Evolutionary conservation across 1,140 invertebrate species (phyloP).

Genomic region (Tetranychus cinnabarinus): DNA sequence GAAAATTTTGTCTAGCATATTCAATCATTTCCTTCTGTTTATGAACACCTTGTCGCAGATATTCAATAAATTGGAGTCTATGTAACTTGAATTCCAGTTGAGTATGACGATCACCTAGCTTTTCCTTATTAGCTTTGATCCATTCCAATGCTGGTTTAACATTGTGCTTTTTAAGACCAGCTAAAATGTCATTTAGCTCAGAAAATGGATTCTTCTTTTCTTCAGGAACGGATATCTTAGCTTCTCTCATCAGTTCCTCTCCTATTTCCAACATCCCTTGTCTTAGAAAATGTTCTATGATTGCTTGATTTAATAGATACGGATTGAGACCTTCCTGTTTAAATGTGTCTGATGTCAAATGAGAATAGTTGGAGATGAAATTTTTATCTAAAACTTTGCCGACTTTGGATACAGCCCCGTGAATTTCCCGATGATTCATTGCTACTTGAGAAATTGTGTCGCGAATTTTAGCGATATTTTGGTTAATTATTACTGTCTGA

Average conservation of each 20-base stretch:
- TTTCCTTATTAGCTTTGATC: slow-evolving; percentile 20
- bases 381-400: slow-evolving; percentile 77
- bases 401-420: slow-evolving; percentile 80
- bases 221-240: slow-evolving; percentile 24
- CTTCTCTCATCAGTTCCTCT: slow-evolving; percentile 38
- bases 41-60: slow-evolving; percentile 38
- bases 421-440: slow-evolving; percentile 47
- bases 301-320: slow-evolving; percentile 69
- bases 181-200: slow-evolving; percentile 58
- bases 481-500: slow-evolving; percentile 4
- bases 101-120: slow-evolving; percentile 19
- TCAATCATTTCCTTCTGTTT: slow-evolving; percentile 49
- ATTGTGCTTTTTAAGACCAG: slow-evolving; percentile 48
- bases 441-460: slow-evolving; percentile 26
- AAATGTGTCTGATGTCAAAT: slow-evolving; percentile 18
- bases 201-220: slow-evolving; percentile 17
- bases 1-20: slow-evolving; percentile 63
- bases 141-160: slow-evolving; percentile 52
- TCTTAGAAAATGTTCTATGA: slow-evolving; percentile 83
- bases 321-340: slow-evolving; percentile 26
- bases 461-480: slow-evolving; percentile 8
- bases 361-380: slow-evolving; percentile 8
- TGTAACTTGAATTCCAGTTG: slow-evolving; percentile 66
- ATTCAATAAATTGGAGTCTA: slow-evolving; percentile 39
- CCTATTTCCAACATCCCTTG: slow-evolving; percentile 76